Base-by-base conservation (phyloP, 1,140 invertebrate genomes). In the Drosophila sp. region DNA sequence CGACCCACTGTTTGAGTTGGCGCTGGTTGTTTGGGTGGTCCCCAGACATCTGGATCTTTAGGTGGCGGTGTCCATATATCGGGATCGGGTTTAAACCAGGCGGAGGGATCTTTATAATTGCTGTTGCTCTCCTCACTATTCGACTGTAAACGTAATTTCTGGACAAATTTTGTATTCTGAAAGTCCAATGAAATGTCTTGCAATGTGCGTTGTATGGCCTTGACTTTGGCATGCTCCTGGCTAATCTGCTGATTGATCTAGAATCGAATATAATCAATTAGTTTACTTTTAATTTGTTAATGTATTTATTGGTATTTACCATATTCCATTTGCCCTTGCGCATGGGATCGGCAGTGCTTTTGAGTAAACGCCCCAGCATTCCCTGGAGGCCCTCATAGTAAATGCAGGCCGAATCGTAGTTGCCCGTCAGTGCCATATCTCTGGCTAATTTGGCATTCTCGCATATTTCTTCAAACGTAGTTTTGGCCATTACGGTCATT, bases 361-460 rank as follows among this genome's bases (percentile, higher is more conserved):
- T 90, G 4, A 92, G 93, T 50, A 99, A 94, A 30, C 98, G 94
- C 95, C 72, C 78, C 17, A 92, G 62, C 71, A 92, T 80, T 11
- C 90, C 95, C 85, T 97, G 96, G 3, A 98, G 96, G 57, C 98
- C 97, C 93, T 99, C 97, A 92, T 99, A 99, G 93, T 99, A 99
- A 56, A 99, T 97, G 80, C 95, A 94, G 8, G 98, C 96, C 66
- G 97, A 97, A 87, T 99, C 98, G 92, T 99, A 99, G 92, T 99
- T 98, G 5, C 98, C 98, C 90, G 97, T 96, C 71, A 99, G 93
- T 64, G 97, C 97, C 95, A 97, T 97, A 93, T 99, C 98, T 80
- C 98, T 94, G 38, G 97, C 98, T 90, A 98, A 93, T 93, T 97
- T 98, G 63, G 97, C 96, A 93, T 97, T 97, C 93, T 98, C 96